Evolutionary conservation across 2,888 invertebrate genomes (phyloP).

Genomic region (Morinoia aosen): DNA sequence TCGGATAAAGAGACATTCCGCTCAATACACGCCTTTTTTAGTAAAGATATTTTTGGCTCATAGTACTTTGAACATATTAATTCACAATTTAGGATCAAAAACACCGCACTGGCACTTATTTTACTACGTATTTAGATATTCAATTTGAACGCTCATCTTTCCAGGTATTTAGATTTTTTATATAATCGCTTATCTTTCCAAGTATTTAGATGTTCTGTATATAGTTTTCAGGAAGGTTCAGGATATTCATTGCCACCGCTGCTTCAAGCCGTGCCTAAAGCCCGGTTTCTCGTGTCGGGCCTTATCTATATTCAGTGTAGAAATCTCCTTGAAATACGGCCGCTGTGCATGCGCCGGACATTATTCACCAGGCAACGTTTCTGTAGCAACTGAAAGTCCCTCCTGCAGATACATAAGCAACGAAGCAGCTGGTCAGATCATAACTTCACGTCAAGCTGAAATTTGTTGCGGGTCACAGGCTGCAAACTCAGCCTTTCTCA

Average conservation of each 20-base stretch:
- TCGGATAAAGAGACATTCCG: no score
- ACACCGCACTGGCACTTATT: no score
- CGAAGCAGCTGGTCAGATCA: background rate
- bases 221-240: background rate
- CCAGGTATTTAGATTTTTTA: background rate
- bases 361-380: background rate
- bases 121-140: no score
- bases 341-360: background rate
- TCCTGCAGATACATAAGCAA: background rate
- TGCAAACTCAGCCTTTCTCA: background rate
- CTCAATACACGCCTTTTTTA: no score
- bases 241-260: background rate
- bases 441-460: background rate
- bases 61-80: no score
- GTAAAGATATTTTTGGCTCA: no score
- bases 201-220: background rate
- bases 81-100: no score
- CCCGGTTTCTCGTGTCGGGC: background rate
- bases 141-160: background rate
- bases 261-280: background rate
- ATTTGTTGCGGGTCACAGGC: background rate
- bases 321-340: background rate
- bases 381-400: background rate
- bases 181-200: background rate
- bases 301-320: conserved; percentile 12